Percentiles rank a stretch among this genome's conserved stretches.
Evolutionary conservation across 1,140 invertebrate genomes (phyloP).

Genomic region (Ptiloglossa arizonensis): DNA sequence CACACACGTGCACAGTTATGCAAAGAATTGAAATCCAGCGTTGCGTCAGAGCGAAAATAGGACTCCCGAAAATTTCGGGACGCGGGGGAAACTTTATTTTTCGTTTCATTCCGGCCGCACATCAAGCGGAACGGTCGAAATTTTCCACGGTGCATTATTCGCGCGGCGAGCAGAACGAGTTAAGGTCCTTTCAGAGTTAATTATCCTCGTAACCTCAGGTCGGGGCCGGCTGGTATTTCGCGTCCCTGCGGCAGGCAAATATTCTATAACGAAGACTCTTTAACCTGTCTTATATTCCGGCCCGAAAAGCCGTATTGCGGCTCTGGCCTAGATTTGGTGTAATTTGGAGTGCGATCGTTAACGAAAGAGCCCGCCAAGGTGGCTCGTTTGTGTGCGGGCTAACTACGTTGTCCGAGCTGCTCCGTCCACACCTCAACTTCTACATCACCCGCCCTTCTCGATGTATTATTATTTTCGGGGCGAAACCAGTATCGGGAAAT

Average conservation of each 20-base stretch:
- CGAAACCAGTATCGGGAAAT: neutral
- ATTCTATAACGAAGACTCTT: constrained; percentile 53
- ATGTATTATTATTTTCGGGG: constrained; percentile 12
- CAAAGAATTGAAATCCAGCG: no score
- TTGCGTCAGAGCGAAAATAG: neutral
- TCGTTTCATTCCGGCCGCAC: neutral
- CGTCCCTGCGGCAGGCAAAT: constrained; percentile 20
- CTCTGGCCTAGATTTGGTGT: constrained; percentile 60
- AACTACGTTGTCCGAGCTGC: constrained; percentile 42
- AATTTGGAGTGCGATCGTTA: constrained; percentile 64
- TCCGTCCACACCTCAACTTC: neutral
- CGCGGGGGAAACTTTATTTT: neutral
- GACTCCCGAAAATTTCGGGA: neutral
- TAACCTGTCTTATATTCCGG: constrained; percentile 58
- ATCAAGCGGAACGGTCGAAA: constrained; percentile 12
- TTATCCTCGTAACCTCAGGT: constrained; percentile 33
- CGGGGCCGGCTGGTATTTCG: constrained; percentile 13
- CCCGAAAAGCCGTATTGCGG: constrained; percentile 62
- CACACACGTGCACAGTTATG: no score
- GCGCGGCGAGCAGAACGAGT: neutral
- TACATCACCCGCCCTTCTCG: neutral
- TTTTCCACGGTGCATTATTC: constrained; percentile 27
- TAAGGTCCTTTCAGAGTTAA: constrained; percentile 40
- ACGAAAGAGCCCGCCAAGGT: constrained; percentile 60
- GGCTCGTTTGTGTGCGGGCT: constrained; percentile 46